A percentile compares a stretch with the other conserved stretches of the same genome.
phyloP scores from a whole-genome alignment of 2,888 invertebrate genomes.

The Dugesia japonica region DNA sequence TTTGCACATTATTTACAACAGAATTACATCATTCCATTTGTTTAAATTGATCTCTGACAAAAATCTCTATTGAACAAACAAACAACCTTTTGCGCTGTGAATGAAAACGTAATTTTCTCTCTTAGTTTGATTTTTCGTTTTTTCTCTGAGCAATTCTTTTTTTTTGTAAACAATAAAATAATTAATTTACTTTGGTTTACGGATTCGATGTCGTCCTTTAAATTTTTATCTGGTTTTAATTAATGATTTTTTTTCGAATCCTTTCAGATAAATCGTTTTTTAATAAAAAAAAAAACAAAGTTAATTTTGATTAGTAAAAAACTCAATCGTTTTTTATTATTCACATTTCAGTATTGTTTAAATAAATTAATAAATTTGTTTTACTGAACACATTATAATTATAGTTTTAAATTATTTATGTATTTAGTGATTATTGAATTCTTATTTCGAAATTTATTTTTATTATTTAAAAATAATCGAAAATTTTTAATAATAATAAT shows the following conservation, averaged over 20 bases:
- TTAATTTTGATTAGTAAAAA: no score
- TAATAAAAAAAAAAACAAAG: no score
- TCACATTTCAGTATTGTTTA: conserved; percentile 10
- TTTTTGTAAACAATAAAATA: neutral
- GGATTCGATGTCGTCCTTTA: neutral
- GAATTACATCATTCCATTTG: neutral
- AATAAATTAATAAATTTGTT: conserved; percentile 7
- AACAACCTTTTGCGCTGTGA: neutral
- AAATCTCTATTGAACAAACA: neutral
- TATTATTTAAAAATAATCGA: no score
- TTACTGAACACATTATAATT: neutral
- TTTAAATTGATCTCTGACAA: neutral
- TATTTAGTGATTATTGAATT: no score
- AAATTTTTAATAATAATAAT: no score
- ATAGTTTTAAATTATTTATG: no score
- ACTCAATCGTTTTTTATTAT: no score
- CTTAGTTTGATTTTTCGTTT: conserved; percentile 3
- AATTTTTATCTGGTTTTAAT: neutral
- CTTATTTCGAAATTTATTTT: no score
- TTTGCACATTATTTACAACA: neutral
- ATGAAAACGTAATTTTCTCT: conserved; percentile 2
- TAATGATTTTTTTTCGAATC: neutral
- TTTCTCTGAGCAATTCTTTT: neutral
- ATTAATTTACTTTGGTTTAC: neutral
- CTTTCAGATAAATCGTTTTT: neutral